phyloP scores from a whole-genome alignment of 2,113 vertebrate species.

The human (Homo sapiens) region GRCh38 chr14:103889001-103889500 shows the following conservation, averaged over 20 bases:
- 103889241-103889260: not conserved
- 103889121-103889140: too few relatives aligned
- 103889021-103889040: too few relatives aligned
- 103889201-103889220: not conserved
- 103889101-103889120: too few relatives aligned
- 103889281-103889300: accelerated
- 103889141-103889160: not conserved
- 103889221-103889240: accelerated
- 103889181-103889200: not conserved
- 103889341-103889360: accelerated
- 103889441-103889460: not conserved
- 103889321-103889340: accelerated
- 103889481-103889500: accelerated
- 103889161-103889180: not conserved
- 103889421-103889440: accelerated
- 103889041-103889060: too few relatives aligned
- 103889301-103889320: not conserved
- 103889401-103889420: not conserved
- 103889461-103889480: accelerated
- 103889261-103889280: accelerated
- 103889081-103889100: too few relatives aligned
- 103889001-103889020: too few relatives aligned
- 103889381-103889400: not conserved
- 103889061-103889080: too few relatives aligned
- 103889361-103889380: accelerated